Evolutionary conservation across 2,797 vertebrate species (phyloP), one percentile per base, ranked within the genome.

Genomic region (Syncerus caffer): DNA sequence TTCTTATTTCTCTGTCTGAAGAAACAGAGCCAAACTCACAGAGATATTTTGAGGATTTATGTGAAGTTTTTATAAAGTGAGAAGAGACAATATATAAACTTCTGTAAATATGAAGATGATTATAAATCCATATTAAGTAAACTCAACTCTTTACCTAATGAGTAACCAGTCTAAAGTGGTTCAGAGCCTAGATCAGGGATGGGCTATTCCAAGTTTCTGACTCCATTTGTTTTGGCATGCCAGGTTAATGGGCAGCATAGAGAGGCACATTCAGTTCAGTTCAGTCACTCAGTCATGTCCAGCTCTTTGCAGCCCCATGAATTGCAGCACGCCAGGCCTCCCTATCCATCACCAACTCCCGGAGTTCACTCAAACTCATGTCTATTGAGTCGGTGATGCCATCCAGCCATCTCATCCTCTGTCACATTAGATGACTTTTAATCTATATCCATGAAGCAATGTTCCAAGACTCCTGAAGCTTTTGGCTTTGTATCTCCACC

Each of bases 51-150:
- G 42, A 80, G 27, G 25, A 50, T 82, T 88, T 93, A 58, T 85
- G 55, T 67, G 34, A 88, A 85, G 50, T 94, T 82, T 96, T 88
- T 82, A 88, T 78, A 90, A 96, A 80, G 67, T 82, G 9, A 96
- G 78, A 96, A 84, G 71, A 83, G 29, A 27, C 31, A 87, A 31
- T 45, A 92, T 34, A 96, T 88, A 90, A 94, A 95, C 23, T 23
- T 85, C n/a, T 51, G 4, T 5, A 88, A 67, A 88, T 76, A 85
- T 82, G n/a, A 95, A 62, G 53, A 88, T 88, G 27, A 85, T 45
- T 87, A 92, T 21, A 64, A 58, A 90, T 80, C 58, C 42, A 74
- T 92, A 90, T 95, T 62, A 89, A 53, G 31, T 90, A 64, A 92
- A 62, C 4, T 53, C 21, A 51, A 38, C 90, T 95, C 57, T 62